Evolutionary conservation across 2,888 invertebrate genomes (phyloP).

Genomic region (Trichogramma dendrolimi): DNA sequence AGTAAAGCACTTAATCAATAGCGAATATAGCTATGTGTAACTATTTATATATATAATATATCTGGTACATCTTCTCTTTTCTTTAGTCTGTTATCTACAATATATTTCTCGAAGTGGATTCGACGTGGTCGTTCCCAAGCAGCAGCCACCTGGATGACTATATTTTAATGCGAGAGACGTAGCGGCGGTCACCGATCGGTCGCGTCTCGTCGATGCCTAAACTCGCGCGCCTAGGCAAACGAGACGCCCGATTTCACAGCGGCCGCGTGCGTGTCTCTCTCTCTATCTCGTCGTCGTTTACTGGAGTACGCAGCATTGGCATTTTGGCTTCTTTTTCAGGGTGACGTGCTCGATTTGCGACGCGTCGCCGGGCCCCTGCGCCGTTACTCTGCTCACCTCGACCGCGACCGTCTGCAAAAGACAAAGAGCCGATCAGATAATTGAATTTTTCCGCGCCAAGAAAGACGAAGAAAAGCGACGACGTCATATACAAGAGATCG

Average conservation of each 20-base stretch:
- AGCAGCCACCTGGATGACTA: too few relatives aligned
- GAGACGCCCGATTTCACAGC: neutral
- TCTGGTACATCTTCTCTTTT: constrained; percentile 7
- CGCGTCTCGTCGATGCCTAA: too few relatives aligned
- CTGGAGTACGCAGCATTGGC: constrained; percentile 91
- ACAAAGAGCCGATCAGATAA: neutral
- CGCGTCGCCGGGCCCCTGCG: constrained; percentile 69
- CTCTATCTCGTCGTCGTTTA: constrained; percentile 52
- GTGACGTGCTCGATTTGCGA: constrained; percentile 85
- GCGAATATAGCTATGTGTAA: constrained; percentile 39
- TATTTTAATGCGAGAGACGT: too few relatives aligned
- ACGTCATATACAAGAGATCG: constrained; percentile 17
- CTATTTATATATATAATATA: constrained; percentile 32
- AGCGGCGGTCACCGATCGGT: too few relatives aligned
- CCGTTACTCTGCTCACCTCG: constrained; percentile 66
- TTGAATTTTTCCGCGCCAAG: neutral
- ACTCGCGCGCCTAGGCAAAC: neutral
- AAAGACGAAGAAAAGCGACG: neutral
- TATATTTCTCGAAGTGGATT: constrained; percentile 32
- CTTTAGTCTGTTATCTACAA: constrained; percentile 31
- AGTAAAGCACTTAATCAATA: constrained; percentile 51
- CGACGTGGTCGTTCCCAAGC: too few relatives aligned
- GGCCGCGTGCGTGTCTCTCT: neutral
- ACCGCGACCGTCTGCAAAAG: constrained; percentile 48
- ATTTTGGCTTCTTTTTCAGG: constrained; percentile 92